Base-by-base conservation (phyloP, 2,113 vertebrate species). In the Sula dactylatra region DNA sequence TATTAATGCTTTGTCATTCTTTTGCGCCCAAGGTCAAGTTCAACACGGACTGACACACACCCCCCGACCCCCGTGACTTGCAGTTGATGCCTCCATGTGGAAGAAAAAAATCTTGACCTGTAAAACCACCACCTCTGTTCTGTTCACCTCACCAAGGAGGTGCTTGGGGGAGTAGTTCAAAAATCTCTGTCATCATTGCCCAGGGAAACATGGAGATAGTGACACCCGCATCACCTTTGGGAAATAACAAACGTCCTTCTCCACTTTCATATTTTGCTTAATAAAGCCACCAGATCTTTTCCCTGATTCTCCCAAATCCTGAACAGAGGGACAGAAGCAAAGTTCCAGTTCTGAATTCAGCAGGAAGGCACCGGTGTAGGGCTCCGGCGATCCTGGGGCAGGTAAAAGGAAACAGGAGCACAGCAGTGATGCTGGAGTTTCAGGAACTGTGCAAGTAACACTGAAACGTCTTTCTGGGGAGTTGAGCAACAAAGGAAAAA, bases 141-240 rank as follows among this genome's bases (percentile, higher is more conserved):
- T 64, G 18, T 10, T 67, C 52, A 3, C n/a, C 15, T 7, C 45
- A 9, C 58, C 7, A 32, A 4, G 16, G 11, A 4, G 2, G 5
- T 20, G 8, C 15, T 3, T 2, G 21, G n/a, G 26, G 15, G 20
- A 38, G 18, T 1, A 16, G 22, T 8, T 4, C 44, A 38, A 38
- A 27, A 27, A 13, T 14, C 27, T 47, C 19, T 20, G 9, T 7
- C 40, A 2, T 85, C 26, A 27, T 5, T 19, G 11, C 8, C 31
- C 0, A 0, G 66, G 14, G 19, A 40, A 69, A 18, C 11, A 19
- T 0, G 3, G 7, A 34, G 10, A 19, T 2, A 8, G 8, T 3
- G 40, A 16, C 22, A 11, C 29, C 32, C 13, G 55, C 14, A 2
- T 2, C 29, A 16, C 29, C 71, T 52, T 4, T 25, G 38, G 8